These are phyloP conservation scores for Epinotia brunnichana DNA, from an alignment of 2,888 invertebrate species.

Conservation along the genomic window DNA sequence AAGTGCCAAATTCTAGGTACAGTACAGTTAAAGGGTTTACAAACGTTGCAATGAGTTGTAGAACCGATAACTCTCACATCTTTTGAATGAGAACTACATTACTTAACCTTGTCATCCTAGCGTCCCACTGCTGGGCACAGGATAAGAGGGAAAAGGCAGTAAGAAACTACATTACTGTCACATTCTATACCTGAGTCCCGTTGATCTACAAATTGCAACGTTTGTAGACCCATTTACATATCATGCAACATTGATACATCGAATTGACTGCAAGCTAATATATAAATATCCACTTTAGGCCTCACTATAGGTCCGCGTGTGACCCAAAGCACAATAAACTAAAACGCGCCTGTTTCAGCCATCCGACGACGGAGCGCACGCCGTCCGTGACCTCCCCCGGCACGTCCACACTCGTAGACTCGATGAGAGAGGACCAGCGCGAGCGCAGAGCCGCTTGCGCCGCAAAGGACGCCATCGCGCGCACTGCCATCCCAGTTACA, in stretches of 20 bases:
- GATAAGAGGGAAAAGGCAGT: too few relatives aligned
- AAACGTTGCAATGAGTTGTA: too few relatives aligned
- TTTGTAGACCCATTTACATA: not conserved
- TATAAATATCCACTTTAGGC: too few relatives aligned
- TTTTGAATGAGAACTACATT: too few relatives aligned
- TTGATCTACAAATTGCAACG: not conserved
- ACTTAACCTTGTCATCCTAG: too few relatives aligned
- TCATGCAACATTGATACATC: constrained; percentile 9
- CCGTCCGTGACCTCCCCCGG: constrained; percentile 87
- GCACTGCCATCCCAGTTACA: constrained; percentile 53
- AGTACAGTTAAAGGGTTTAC: too few relatives aligned
- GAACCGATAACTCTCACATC: too few relatives aligned
- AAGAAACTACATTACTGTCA: too few relatives aligned
- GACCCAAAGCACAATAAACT: not conserved
- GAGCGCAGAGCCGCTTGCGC: constrained; percentile 88
- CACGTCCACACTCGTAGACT: constrained; percentile 87
- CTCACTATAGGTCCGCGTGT: too few relatives aligned
- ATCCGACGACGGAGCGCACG: constrained; percentile 90
- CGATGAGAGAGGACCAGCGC: constrained; percentile 89
- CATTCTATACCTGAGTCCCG: not conserved
- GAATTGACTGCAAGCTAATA: too few relatives aligned
- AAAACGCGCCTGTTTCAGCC: constrained; percentile 89
- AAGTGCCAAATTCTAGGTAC: too few relatives aligned
- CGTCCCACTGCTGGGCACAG: too few relatives aligned
- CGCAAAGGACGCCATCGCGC: constrained; percentile 87